Evolutionary conservation across 2,888 invertebrate species (phyloP).

Genomic region (Eupithecia inturbata): DNA sequence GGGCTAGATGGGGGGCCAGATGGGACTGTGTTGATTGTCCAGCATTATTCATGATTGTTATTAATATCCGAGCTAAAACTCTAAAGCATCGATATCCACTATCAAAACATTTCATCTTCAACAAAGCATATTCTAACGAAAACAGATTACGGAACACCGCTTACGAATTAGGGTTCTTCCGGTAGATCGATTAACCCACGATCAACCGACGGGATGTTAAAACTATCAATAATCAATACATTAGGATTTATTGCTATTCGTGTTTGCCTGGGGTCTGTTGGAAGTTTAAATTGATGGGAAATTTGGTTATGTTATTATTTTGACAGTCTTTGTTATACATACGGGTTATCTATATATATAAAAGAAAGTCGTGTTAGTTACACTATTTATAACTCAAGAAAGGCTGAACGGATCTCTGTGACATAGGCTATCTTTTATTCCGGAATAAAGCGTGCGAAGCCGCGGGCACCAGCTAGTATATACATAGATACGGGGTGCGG

Average conservation of each 20-base stretch:
- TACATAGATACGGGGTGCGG: too few species aligned
- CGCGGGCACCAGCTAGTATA: too few species aligned
- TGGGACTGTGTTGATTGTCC: too few species aligned
- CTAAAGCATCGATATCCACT: slow-evolving; percentile 5
- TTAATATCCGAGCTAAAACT: not conserved
- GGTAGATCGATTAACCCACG: slow-evolving; percentile 39
- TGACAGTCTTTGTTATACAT: not conserved
- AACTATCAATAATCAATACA: slow-evolving; percentile 45
- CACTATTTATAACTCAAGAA: too few species aligned
- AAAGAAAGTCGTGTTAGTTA: too few species aligned
- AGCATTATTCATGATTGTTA: too few species aligned
- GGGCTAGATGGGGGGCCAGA: too few species aligned
- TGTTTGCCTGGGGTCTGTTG: slow-evolving; percentile 4
- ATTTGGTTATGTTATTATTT: slow-evolving; percentile 4
- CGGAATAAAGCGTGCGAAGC: too few species aligned
- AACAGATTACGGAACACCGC: slow-evolving; percentile 42
- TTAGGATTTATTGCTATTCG: slow-evolving; percentile 37
- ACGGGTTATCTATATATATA: too few species aligned
- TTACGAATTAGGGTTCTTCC: slow-evolving; percentile 45
- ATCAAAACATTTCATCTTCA: slow-evolving; percentile 10
- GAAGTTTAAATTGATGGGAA: slow-evolving; percentile 11
- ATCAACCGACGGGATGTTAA: slow-evolving; percentile 30
- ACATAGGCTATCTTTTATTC: too few species aligned
- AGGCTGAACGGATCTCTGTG: too few species aligned
- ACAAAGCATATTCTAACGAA: slow-evolving; percentile 34